Conservation (phyloP, 2,888 invertebrate genomes). For the Brachypalpus laphriformis region DNA sequence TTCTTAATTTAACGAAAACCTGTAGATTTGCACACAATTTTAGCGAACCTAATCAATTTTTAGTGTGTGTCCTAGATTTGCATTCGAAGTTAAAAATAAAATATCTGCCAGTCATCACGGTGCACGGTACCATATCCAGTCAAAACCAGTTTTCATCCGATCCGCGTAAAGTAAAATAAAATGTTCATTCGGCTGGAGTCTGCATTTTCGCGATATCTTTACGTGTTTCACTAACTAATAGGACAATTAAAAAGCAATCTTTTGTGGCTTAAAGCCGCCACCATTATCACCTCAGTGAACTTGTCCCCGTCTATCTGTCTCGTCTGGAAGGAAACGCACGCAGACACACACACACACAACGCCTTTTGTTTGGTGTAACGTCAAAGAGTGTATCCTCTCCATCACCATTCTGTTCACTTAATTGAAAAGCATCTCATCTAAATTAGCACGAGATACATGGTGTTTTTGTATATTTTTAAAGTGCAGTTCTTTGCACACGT, state of each 20-base stretch:
- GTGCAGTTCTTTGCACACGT: constrained; percentile 63
- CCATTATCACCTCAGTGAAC: constrained; percentile 40
- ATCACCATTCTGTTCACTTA: constrained; percentile 66
- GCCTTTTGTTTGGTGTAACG: constrained; percentile 40
- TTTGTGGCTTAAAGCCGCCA: constrained; percentile 46
- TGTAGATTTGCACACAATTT: not conserved
- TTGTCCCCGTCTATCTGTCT: constrained; percentile 31
- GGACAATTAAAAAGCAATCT: constrained; percentile 71
- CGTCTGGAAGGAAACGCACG: constrained; percentile 47
- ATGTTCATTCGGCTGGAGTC: constrained; percentile 30
- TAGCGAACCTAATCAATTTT: constrained; percentile 15
- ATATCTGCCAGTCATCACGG: not conserved
- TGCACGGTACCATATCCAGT: constrained; percentile 28
- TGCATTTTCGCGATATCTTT: constrained; percentile 14
- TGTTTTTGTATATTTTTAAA: constrained; percentile 34
- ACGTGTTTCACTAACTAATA: constrained; percentile 69
- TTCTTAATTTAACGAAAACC: not conserved
- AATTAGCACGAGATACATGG: constrained; percentile 63
- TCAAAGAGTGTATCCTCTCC: constrained; percentile 53
- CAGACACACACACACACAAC: not conserved
- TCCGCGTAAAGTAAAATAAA: too few species aligned
- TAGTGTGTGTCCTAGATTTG: constrained; percentile 13
- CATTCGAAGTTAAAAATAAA: constrained; percentile 8
- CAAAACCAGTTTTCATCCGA: constrained; percentile 41
- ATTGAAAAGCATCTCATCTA: constrained; percentile 74